Base-by-base conservation (phyloP, 1,140 invertebrate species). In the Drosophila nigrodunni region DNA sequence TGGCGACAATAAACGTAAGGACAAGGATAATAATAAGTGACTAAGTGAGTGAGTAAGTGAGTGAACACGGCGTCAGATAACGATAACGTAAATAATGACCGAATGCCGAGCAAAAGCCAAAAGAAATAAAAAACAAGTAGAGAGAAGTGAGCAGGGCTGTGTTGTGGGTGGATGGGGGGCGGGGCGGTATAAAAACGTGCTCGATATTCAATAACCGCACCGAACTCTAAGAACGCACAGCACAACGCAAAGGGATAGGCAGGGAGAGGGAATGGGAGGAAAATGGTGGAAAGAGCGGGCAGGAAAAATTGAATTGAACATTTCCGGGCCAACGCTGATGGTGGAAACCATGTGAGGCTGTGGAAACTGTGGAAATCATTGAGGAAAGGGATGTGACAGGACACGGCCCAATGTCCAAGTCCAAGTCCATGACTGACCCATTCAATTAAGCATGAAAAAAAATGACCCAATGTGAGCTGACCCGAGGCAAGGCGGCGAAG, bases 391-490 rank as follows among this genome's bases (percentile, higher is more conserved):
- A 13, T 6, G 41, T 75, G 80, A 49, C 69, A 66, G 70, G 44
- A 74, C 65, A 54, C 46, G 11, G 44, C 43, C 57, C 52, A 75
- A 59, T 58, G 67, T 60, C 54, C 54, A 64, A 65, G 59, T 60
- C 54, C 54, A 64, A 65, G 73, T 75, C 78, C 75, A 65, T 78
- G 82, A 83, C 80, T 89, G 90, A 92, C 90, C 90, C 87, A 91
- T 92, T 92, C 90, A 92, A 92, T 92, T 92, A 92, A 92, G 90
- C 90, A 82, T 92, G 87, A 92, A 79, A 85, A 77, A 89, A 88
- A 78, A 69, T 60, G 62, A 68, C 60, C 11, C 21, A 44, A 30
- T 30, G 7, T 10, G n/a, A 9, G 9, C 34, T 7, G 50, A 30
- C 15, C 18, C 35, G 3, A 41, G 7, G 13, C 5, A 8, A 9